These are phyloP conservation scores for Scleropages formosus DNA, from an alignment of 2,797 vertebrate species.

Conservation along the genomic window DNA sequence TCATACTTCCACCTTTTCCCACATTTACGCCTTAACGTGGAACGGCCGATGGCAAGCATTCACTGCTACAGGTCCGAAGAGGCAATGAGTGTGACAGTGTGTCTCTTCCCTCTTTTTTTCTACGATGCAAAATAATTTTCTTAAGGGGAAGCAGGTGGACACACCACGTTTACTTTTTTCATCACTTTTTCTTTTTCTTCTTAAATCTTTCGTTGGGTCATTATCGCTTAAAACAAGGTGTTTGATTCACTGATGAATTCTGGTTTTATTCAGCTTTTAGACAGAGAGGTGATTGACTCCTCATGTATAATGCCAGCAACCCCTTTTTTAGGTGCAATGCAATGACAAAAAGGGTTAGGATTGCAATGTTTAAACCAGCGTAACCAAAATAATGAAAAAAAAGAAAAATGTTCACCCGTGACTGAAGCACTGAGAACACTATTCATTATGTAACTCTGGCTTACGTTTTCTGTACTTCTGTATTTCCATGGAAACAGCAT, in stretches of 20 bases:
- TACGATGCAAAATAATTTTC: not conserved
- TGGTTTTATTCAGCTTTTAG: not conserved
- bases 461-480: not conserved
- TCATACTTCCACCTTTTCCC: no score
- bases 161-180: no score
- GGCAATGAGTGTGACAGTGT: no score
- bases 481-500: not conserved
- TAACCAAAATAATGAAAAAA: not conserved
- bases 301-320: slow-evolving; percentile 1
- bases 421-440: not conserved
- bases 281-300: slow-evolving; percentile 2
- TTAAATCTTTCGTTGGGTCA: not conserved
- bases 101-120: no score
- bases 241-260: slow-evolving; percentile 14
- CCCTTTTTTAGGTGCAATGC: slow-evolving; percentile 4
- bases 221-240: not conserved
- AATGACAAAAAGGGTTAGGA: not conserved
- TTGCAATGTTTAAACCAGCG: slow-evolving; percentile 27
- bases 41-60: no score
- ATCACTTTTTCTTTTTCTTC: not conserved
- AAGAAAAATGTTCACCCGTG: not conserved
- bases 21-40: no score
- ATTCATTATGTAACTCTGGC: not conserved
- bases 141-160: not conserved
- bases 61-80: no score